Evolutionary conservation across 2,888 invertebrate genomes (phyloP).

Genomic region (Tribolium freemani): DNA sequence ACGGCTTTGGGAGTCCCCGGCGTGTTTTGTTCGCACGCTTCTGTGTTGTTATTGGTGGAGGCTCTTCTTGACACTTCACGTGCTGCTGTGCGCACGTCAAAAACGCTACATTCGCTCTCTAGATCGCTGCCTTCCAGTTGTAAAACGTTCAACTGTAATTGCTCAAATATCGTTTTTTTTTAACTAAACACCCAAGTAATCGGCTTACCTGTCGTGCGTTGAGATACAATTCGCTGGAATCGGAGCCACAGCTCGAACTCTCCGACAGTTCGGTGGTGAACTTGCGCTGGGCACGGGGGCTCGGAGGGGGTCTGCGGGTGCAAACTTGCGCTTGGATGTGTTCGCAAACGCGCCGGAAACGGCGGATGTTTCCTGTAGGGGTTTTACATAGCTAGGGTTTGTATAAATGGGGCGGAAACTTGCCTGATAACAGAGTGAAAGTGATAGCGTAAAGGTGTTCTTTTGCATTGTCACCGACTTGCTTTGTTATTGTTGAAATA

Average conservation of each 20-base stretch:
- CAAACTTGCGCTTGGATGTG: conserved; percentile 90
- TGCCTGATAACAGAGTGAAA: conserved; percentile 94
- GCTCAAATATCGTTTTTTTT: no score
- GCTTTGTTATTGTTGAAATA: conserved; percentile 87
- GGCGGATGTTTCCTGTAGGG: conserved; percentile 88
- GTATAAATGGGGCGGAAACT: conserved; percentile 45
- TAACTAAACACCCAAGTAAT: no score
- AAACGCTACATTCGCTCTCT: conserved; percentile 75
- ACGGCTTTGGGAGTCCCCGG: conserved; percentile 68
- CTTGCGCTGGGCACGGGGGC: conserved; percentile 76
- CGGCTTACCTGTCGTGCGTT: conserved; percentile 64
- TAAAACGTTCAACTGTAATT: conserved; percentile 65
- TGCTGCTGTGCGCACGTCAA: conserved; percentile 72
- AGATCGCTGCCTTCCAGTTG: conserved; percentile 76
- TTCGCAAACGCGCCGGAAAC: conserved; percentile 96
- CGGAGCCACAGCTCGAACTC: conserved; percentile 79
- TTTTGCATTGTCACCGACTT: conserved; percentile 79
- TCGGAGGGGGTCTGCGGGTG: conserved; percentile 72
- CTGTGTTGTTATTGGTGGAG: conserved; percentile 71
- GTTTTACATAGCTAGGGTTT: background rate
- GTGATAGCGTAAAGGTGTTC: conserved; percentile 92
- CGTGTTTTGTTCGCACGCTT: conserved; percentile 61
- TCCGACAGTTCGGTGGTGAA: conserved; percentile 78
- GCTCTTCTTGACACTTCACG: conserved; percentile 68
- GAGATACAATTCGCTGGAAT: conserved; percentile 73